Percentiles rank a stretch among this genome's conserved stretches.
Evolutionary conservation across 2,797 vertebrate species (phyloP).

Genomic region (Natrix natrix): DNA sequence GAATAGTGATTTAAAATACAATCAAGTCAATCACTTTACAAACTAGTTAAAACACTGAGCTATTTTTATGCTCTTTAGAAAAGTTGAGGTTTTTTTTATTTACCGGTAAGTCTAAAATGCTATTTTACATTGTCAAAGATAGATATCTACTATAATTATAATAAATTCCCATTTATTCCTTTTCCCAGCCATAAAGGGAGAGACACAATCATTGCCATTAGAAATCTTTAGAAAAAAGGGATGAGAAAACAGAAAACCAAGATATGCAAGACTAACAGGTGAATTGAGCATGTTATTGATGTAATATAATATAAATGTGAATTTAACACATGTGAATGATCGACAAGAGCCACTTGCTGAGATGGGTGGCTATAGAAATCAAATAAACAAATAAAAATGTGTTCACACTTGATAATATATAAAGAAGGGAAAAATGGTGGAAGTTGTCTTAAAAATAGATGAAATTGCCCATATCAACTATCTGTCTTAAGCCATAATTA

Average conservation of each 20-base stretch:
- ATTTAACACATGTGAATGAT: neutral
- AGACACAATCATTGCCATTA: neutral
- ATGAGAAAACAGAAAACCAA: neutral
- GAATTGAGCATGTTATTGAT: neutral
- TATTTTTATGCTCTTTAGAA: neutral
- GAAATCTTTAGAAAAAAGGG: neutral
- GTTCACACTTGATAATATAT: neutral
- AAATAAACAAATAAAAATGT: neutral
- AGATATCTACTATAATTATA: neutral
- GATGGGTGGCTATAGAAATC: neutral
- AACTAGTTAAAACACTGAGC: neutral
- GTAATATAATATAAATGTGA: neutral
- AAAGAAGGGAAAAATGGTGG: neutral
- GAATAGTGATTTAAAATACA: neutral
- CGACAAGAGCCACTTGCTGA: neutral
- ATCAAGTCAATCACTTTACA: neutral
- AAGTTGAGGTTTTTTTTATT: neutral
- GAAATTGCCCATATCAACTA: conserved; percentile 59
- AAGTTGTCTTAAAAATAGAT: conserved; percentile 53
- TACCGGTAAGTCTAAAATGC: neutral
- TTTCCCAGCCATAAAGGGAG: neutral
- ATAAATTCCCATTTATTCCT: neutral
- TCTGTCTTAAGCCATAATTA: conserved; percentile 55
- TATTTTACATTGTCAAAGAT: neutral
- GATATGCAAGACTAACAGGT: neutral